These are phyloP conservation scores for Cottus gobio DNA, from an alignment of 2,113 vertebrate genomes.

Conservation along the genomic window DNA sequence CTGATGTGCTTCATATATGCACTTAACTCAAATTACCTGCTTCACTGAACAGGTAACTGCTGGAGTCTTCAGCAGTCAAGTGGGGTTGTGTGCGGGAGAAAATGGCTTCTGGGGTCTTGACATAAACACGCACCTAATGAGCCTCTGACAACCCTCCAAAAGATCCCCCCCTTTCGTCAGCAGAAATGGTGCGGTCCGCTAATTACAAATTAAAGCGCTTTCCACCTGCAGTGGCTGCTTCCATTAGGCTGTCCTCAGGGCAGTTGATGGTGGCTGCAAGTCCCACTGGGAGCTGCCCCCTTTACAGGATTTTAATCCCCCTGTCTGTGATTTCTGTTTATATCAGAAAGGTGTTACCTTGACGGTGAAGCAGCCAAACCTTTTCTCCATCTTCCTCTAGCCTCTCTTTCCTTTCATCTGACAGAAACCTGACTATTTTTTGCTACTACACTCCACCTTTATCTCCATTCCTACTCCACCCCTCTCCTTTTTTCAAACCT, in stretches of 20 bases:
- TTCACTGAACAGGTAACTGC: conserved; percentile 62
- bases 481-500: neutral
- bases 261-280: conserved; percentile 11
- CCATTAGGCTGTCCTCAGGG: conserved; percentile 52
- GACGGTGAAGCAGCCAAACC: neutral
- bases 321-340: conserved; percentile 26
- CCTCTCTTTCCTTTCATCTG: conserved; percentile 5
- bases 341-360: conserved; percentile 20
- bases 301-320: conserved; percentile 28
- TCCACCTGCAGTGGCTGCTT: conserved; percentile 63
- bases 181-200: conserved; percentile 58
- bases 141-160: conserved; percentile 34
- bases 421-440: neutral
- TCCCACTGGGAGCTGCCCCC: conserved; percentile 47
- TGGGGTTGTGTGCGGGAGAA: conserved; percentile 28
- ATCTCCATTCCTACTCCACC: conserved; percentile 20
- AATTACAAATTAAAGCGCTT: conserved; percentile 71
- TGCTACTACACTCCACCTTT: conserved; percentile 7
- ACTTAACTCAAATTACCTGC: conserved; percentile 71
- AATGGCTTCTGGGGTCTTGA: conserved; percentile 57
- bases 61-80: conserved; percentile 56
- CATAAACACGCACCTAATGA: conserved; percentile 54
- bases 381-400: neutral
- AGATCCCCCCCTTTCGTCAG: conserved; percentile 22
- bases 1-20: conserved; percentile 37